A percentile compares a stretch with the other conserved stretches of the same genome.
Evolutionary conservation across 1,140 invertebrate genomes (phyloP).

Genomic region (Zaprionus ghesquierei): DNA sequence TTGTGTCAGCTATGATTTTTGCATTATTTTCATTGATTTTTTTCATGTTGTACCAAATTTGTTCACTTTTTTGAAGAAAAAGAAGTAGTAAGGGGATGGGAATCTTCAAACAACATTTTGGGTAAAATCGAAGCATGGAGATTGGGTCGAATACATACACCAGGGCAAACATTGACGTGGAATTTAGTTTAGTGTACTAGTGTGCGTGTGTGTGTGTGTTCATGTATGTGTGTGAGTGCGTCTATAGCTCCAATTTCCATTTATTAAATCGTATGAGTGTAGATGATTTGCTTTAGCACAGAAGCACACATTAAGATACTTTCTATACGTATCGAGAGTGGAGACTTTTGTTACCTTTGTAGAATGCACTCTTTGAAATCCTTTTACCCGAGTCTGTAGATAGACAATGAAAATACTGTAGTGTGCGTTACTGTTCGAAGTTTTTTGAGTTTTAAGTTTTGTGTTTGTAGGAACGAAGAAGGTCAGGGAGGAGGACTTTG

Average conservation of each 20-base stretch:
- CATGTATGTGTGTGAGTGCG: background rate
- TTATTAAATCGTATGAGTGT: conserved; percentile 24
- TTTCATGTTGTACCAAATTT: conserved; percentile 39
- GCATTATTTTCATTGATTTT: conserved; percentile 46
- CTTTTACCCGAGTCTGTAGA: conserved; percentile 70
- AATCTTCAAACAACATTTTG: conserved; percentile 14
- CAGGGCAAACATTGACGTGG: conserved; percentile 52
- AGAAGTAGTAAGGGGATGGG: conserved; percentile 13
- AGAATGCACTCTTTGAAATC: conserved; percentile 60
- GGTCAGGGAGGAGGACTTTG: conserved; percentile 27
- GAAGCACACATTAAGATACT: conserved; percentile 50
- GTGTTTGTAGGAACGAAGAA: background rate
- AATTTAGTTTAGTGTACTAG: conserved; percentile 20
- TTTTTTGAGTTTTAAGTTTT: background rate
- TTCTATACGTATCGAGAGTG: background rate
- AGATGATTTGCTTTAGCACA: conserved; percentile 59
- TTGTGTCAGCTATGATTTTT: conserved; percentile 82
- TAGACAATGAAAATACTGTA: conserved; percentile 66
- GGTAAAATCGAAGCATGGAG: conserved; percentile 39
- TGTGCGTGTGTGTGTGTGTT: conserved; percentile 10
- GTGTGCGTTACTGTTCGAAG: conserved; percentile 19
- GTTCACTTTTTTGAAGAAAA: conserved; percentile 44
- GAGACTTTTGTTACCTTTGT: conserved; percentile 55
- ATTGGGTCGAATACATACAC: conserved; percentile 31
- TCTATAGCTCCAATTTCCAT: conserved; percentile 18